These are phyloP conservation scores for Drosophila paranaensis DNA, from an alignment of 2,888 invertebrate genomes.

Conservation along the genomic window DNA sequence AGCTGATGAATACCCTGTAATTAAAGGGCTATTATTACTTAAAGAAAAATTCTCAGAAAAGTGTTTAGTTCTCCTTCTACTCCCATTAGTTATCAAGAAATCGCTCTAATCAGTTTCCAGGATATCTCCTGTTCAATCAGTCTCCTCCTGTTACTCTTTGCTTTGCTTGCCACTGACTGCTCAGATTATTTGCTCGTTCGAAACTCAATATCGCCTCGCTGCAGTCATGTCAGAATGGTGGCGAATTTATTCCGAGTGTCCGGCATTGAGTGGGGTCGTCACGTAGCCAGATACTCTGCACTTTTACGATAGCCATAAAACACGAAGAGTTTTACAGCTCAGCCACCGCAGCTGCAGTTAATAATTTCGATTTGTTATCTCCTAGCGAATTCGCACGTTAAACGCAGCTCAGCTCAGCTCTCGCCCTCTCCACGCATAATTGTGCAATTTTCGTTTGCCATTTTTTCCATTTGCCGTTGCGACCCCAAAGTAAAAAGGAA, in stretches of 20 bases:
- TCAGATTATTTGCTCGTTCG: slow-evolving; percentile 55
- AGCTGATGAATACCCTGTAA: slow-evolving; percentile 2
- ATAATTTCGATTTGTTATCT: slow-evolving; percentile 66
- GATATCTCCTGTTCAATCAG: background rate
- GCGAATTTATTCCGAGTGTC: slow-evolving; percentile 27
- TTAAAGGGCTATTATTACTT: no score
- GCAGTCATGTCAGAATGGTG: slow-evolving; percentile 39
- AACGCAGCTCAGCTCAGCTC: slow-evolving; percentile 16
- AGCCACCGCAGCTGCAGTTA: slow-evolving; percentile 64
- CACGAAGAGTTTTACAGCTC: slow-evolving; percentile 34
- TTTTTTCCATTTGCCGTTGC: slow-evolving; percentile 10
- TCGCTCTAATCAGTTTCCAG: background rate
- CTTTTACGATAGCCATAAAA: slow-evolving; percentile 44
- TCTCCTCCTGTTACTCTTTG: no score
- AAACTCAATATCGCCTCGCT: slow-evolving; percentile 42
- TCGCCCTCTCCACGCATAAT: slow-evolving; percentile 43
- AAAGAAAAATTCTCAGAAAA: no score
- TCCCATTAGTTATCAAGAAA: no score
- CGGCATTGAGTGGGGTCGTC: slow-evolving; percentile 22
- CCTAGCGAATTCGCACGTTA: slow-evolving; percentile 20
- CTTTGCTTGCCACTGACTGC: slow-evolving; percentile 9
- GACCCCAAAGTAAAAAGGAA: slow-evolving; percentile 8
- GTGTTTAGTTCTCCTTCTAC: no score
- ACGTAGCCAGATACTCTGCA: slow-evolving; percentile 45
- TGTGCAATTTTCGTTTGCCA: slow-evolving; percentile 52